Evolutionary conservation across 1,140 invertebrate genomes (phyloP), one percentile per base, ranked within the genome.

Genomic region (Caenorhabditis briggsae): DNA sequence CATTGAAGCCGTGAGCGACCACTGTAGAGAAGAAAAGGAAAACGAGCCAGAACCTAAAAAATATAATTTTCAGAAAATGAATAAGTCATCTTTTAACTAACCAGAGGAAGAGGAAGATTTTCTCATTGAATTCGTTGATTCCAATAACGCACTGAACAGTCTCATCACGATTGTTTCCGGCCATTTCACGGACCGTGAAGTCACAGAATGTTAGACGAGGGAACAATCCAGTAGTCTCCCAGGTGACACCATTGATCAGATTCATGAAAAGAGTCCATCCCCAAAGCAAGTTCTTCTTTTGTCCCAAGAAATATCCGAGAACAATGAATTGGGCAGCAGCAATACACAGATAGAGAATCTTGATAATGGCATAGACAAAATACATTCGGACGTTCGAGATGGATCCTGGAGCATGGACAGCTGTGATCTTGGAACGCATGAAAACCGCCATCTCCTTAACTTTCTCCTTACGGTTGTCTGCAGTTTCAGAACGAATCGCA

Each of bases 131-230:
- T 23, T 78, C 70, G 18, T 78, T 78, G 43, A 78, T 78, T 50
- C 70, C 70, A 11, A 78, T 78, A 7, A 78, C 70, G 23, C 70
- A 78, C 23, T 78, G 46, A 18, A 78, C 46, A 23, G 70, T 78
- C n/a, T 78, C 70, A 25, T 78, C 70, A 14, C 70, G 70, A 50
- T 78, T 78, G 20, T 78, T 78, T 78, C 70, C 70, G 23, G 70
- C 70, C 70, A 78, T 78, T 53, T 78, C 70, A 50, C 70, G 70
- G 23, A 78, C 46, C 50, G 43, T 33, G 64, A 86, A 70, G 84
- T 86, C 84, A 58, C 84, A 86, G 48, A 86, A 86, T 41, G 84
- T 86, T 41, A 86, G 50, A 58, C 84, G 84, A 41, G 84, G 84
- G 50, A 86, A 86, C 25, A 78, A 78, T 53, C 84, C 84, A 58